Evolutionary conservation across 2,797 vertebrate genomes (phyloP), one percentile per base, ranked within the genome.

Genomic region (Gallinago nigripennis): DNA sequence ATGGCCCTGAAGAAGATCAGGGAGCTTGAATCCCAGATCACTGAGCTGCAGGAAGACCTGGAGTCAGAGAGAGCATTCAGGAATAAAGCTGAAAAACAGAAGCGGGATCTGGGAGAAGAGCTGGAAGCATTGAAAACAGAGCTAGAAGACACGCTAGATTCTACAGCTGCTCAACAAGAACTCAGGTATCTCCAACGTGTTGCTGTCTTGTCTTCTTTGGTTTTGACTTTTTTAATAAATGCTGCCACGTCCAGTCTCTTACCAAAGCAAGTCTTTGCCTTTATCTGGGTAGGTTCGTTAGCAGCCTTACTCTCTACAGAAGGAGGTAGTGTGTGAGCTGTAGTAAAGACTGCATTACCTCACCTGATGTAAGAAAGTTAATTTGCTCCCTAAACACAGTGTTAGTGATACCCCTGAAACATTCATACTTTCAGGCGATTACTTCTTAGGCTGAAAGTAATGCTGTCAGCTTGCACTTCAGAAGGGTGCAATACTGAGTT

Each of bases 41-140:
- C 99, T 1, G 99, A 99, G 61, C 98, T 99, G 61, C 99, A 99
- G 96, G 99, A 99, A 94, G 99, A 99, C 91, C 92, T 99, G 92
- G 99, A 99, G n/a, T 98, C 99, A 28, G 99, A 99, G 97, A 97
- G 98, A 61, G 98, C 98, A 27, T 98, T 98, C 10, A 98, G 99
- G 17, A 93, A 98, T 90, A 99, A 99, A 97, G 99, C 99, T 0
- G 99, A 99, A 96, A 99, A 99, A 89, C 99, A 99, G 96, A 99
- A 99, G 58, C 96, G 99, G 35, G 99, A 99, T 96, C 98, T 99
- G 15, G 99, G 99, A 43, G 99, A 99, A 84, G 99, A 99, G 97
- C 98, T 99, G 80, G 99, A 99, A 96, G 99, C 99, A 2, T 96
- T 99, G 70, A 99, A 99, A 97, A 99, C 99, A 0, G 99, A 99